Base-by-base conservation (phyloP, 2,113 vertebrate genomes). In the Plecotus auritus region DNA sequence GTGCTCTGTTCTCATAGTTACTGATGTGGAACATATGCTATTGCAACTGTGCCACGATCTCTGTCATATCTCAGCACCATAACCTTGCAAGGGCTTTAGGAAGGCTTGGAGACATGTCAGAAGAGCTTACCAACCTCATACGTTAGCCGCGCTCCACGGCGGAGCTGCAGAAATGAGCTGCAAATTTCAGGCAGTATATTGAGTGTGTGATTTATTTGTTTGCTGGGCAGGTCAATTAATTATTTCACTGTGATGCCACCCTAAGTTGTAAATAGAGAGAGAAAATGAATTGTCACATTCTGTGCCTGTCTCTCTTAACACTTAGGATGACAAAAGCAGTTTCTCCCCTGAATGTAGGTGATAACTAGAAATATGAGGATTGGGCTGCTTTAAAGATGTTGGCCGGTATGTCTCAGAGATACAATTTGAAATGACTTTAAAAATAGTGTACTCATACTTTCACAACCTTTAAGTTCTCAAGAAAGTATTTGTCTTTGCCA, bases 121-220 rank as follows among this genome's bases (percentile, higher is more conserved):
- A 97, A 98, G 97, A 96, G 96, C 96, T 98, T 97, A 97, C 96
- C 96, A 81, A 95, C 85, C 97, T 98, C 97, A 94, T 98, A 96
- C 22, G 49, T 98, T 98, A 98, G 92, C 94, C 26, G 49, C 82
- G 47, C 82, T 88, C 77, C 96, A 88, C 74, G 86, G 77, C 84
- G 0, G 0, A 28, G 91, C 93, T 85, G 83, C 95, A 95, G 95
- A 97, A 97, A 98, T 97, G 95, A 98, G 97, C 97, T 97, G 93
- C 96, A 97, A 93, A 97, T 98, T 97, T 96, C 94, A 95, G 96
- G 96, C 82, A 98, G 95, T 96, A 85, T 96, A 96, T 97, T 97
- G 97, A 97, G 93, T 97, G 89, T 95, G 97, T 93, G 97, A 98
- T 97, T 98, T 98, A 98, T 98, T 98, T 97, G 89, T 98, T 98